These are phyloP conservation scores for Passer domesticus DNA, from an alignment of 2,113 vertebrate genomes.

Conservation along the genomic window DNA sequence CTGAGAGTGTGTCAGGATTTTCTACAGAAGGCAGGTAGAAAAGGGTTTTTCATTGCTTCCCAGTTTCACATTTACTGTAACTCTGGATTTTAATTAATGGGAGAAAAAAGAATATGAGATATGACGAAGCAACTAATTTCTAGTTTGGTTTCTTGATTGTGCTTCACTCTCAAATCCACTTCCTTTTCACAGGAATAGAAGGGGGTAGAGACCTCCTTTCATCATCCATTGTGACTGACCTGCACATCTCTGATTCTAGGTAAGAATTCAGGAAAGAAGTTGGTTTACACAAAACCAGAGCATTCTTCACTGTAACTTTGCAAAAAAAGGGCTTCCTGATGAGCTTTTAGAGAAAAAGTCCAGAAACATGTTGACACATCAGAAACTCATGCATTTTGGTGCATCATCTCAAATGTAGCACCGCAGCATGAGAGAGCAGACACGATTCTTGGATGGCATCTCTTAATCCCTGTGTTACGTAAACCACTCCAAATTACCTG, in stretches of 20 bases:
- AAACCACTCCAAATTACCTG: neutral
- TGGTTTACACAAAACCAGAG: neutral
- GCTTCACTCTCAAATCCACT: neutral
- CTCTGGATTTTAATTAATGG: neutral
- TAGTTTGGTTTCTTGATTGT: neutral
- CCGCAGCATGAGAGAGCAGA: neutral
- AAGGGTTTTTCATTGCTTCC: neutral
- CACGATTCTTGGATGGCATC: rapidly evolving
- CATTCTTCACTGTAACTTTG: neutral
- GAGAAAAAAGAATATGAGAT: neutral
- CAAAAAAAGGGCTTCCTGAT: neutral
- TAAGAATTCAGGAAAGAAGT: neutral
- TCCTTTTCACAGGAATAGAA: neutral
- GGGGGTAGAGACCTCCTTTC: neutral
- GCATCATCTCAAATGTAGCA: neutral
- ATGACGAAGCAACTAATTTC: neutral
- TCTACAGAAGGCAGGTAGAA: neutral
- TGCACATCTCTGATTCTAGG: neutral
- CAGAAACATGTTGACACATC: neutral
- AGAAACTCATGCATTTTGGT: neutral
- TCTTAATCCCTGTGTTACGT: neutral
- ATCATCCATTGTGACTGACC: neutral
- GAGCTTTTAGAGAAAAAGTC: neutral
- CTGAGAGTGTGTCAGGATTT: neutral
- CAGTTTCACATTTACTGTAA: neutral